Conservation (phyloP, 1,140 invertebrate species). For the Drosophila lacertosa region DNA sequence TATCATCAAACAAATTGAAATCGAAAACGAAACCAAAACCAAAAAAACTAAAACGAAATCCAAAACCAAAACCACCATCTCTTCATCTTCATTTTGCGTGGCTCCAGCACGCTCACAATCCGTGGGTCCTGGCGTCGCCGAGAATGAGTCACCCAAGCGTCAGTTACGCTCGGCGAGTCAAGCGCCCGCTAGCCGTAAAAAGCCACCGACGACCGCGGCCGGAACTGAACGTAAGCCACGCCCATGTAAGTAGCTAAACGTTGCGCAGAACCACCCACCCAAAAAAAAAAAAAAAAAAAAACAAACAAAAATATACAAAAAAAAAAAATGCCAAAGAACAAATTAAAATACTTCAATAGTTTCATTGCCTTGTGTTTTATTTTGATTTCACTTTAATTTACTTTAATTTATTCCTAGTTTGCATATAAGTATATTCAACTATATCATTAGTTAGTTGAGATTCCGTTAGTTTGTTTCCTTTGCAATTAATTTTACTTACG, state of each 20-base stretch:
- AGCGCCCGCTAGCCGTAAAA: conserved; percentile 85
- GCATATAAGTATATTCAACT: conserved; percentile 60
- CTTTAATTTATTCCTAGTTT: conserved; percentile 71
- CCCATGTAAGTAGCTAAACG: conserved; percentile 86
- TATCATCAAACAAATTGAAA: conserved; percentile 68
- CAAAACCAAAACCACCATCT: conserved; percentile 51
- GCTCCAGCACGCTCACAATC: conserved; percentile 88
- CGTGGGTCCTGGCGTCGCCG: conserved; percentile 86
- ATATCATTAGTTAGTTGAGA: conserved; percentile 43
- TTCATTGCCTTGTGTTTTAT: conserved; percentile 45
- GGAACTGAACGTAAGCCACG: conserved; percentile 85
- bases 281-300: conserved; percentile 11
- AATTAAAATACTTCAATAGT: conserved; percentile 28
- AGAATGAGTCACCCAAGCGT: conserved; percentile 89
- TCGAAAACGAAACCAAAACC: conserved; percentile 34
- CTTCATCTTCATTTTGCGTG: conserved; percentile 53
- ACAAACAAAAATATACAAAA: conserved; percentile 18
- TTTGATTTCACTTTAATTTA: conserved; percentile 4
- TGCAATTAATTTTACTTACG: conserved; percentile 28
- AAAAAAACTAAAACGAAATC: conserved; percentile 36
- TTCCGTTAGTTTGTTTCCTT: conserved; percentile 48
- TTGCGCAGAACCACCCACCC: conserved; percentile 46
- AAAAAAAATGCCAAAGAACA: no score
- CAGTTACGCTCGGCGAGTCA: conserved; percentile 87
- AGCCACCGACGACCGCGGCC: conserved; percentile 63